Conservation (phyloP, 2,888 invertebrate species). For the Anodontia alba region DNA sequence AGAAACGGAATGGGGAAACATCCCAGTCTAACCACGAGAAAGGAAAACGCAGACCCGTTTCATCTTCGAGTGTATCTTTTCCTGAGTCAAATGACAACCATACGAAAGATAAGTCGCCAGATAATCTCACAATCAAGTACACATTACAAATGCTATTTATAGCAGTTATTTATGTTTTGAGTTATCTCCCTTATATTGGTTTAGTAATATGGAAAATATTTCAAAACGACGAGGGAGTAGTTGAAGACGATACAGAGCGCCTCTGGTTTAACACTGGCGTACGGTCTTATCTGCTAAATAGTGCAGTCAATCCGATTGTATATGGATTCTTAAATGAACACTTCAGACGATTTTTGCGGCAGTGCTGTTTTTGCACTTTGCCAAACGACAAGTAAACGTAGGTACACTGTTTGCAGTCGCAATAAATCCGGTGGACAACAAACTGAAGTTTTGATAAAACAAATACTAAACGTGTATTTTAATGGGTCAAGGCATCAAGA, state of each 20-base stretch:
- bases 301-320: conserved; percentile 45
- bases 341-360: conserved; percentile 34
- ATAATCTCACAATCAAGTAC: conserved; percentile 55
- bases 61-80: too few relatives aligned
- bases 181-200: conserved; percentile 47
- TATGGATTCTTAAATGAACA: conserved; percentile 53
- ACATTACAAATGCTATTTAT: conserved; percentile 56
- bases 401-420: too few relatives aligned
- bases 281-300: conserved; percentile 48
- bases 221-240: conserved; percentile 28
- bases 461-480: too few relatives aligned
- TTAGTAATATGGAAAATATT: conserved; percentile 43
- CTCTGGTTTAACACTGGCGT: conserved; percentile 39
- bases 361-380: too few relatives aligned
- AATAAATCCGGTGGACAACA: too few relatives aligned
- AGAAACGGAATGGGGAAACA: too few relatives aligned
- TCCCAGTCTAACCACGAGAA: too few relatives aligned
- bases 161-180: conserved; percentile 40
- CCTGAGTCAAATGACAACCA: neutral
- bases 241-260: conserved; percentile 25
- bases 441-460: too few relatives aligned
- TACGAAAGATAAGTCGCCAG: neutral
- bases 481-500: too few relatives aligned
- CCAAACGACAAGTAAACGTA: too few relatives aligned
- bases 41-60: too few relatives aligned